Base-by-base conservation (phyloP, 2,113 vertebrate species). In the Grantiella picta region DNA sequence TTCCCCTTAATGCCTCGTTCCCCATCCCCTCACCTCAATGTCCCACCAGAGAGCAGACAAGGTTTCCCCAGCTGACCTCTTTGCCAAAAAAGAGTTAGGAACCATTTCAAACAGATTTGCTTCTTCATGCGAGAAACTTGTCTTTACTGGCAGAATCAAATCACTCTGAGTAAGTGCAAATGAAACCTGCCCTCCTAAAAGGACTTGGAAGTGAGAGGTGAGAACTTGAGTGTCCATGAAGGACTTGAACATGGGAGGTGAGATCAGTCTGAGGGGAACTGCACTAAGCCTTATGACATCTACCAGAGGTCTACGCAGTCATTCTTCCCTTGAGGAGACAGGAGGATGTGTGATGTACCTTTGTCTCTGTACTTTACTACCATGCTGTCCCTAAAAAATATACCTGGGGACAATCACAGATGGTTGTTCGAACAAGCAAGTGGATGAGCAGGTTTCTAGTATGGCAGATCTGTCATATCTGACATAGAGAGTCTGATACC, bases 111-210 rank as follows among this genome's bases (percentile, higher is more conserved):
- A 73, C 16, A 66, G 50, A 49, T 61, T 40, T 83, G 25, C n/a
- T 60, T 27, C 25, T 47, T 89, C 29, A 29, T 13, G 29, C 0
- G 0, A 78, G 59, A 53, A 80, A 61, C 6, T 17, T 42, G 9
- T 25, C 54, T 69, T 89, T 2, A 0, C 40, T 80, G 77, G 10
- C 27, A 75, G 33, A 31, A 35, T 50, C 40, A 40, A 45, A 52
- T 40, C 38, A 24, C 35, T 64, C 25, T 33, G 40, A 69, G 16
- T 25, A 71, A 63, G 25, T 42, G 15, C 29, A 80, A 44, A 69
- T 47, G 40, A 60, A 93, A 70, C 21, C 18, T 75, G 31, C 4
- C 64, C 19, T 60, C 49, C 63, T 69, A 56, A 40, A 85, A 86
- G 20, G 15, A 66, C 36, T 53, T 75, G 15, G 24, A 33, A 3